Conservation (phyloP, 2,888 invertebrate genomes). For the Eupithecia inturbata region DNA sequence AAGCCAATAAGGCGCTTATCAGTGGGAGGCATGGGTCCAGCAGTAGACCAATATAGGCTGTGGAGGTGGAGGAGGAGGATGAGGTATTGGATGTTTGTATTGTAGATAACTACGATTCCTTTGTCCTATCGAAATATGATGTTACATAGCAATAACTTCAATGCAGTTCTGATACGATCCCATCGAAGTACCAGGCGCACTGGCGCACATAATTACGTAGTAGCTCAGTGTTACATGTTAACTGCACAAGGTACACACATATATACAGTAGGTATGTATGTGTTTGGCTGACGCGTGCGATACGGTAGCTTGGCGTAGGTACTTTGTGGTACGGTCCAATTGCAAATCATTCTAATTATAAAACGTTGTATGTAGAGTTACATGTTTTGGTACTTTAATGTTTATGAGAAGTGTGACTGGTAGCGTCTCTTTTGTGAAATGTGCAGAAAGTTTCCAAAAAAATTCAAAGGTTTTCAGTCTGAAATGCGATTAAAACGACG, state of each 20-base stretch:
- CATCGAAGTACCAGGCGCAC: slow-evolving; percentile 3
- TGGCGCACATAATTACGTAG: slow-evolving; percentile 4
- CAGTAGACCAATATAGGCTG: too few relatives aligned
- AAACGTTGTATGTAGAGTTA: slow-evolving; percentile 35
- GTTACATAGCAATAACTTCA: not conserved
- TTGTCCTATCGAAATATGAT: not conserved
- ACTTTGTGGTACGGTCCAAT: slow-evolving; percentile 57
- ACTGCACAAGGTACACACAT: not conserved
- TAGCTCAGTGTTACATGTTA: slow-evolving; percentile 1
- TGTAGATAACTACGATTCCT: not conserved
- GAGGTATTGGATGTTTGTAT: not conserved
- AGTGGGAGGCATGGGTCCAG: too few relatives aligned
- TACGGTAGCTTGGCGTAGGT: slow-evolving; percentile 43
- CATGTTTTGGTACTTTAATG: slow-evolving; percentile 33
- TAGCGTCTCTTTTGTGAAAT: not conserved
- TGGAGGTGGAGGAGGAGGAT: too few relatives aligned
- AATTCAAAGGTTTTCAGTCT: not conserved
- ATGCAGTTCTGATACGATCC: not conserved
- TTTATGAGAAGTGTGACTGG: not conserved
- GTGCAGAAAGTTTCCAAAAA: not conserved
- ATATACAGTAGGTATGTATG: slow-evolving; percentile 2
- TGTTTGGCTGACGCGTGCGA: slow-evolving; percentile 41
- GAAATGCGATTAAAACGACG: not conserved
- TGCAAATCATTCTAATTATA: slow-evolving; percentile 70
- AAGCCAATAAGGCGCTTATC: too few relatives aligned